Evolutionary conservation across 2,888 invertebrate species (phyloP).

Genomic region (Lasioglossum morio): DNA sequence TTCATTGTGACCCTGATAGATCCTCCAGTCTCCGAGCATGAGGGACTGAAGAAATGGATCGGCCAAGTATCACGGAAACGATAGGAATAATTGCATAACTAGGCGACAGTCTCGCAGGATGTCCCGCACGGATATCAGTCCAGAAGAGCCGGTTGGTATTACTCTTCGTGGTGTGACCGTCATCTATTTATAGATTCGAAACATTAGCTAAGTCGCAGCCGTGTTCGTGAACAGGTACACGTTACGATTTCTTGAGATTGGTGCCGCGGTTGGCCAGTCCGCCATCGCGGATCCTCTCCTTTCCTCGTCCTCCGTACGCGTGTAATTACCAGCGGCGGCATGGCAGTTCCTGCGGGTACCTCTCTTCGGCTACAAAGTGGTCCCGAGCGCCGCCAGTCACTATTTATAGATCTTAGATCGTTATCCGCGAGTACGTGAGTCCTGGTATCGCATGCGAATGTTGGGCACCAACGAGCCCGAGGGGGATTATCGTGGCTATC

Average conservation of each 20-base stretch:
- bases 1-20: neutral
- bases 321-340: constrained; percentile 52
- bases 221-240: constrained; percentile 58
- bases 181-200: constrained; percentile 69
- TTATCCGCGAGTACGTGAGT: constrained; percentile 56
- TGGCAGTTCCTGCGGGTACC: constrained; percentile 46
- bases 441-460: constrained; percentile 54
- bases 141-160: constrained; percentile 30
- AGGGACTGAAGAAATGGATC: neutral
- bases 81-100: constrained; percentile 50
- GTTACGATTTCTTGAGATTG: constrained; percentile 63
- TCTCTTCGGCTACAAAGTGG: constrained; percentile 54
- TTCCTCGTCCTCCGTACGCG: constrained; percentile 56
- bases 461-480: constrained; percentile 35
- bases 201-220: constrained; percentile 54
- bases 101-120: neutral
- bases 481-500: constrained; percentile 46
- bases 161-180: constrained; percentile 14
- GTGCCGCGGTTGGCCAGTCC: constrained; percentile 45
- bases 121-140: constrained; percentile 39
- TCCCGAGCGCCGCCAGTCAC: constrained; percentile 40
- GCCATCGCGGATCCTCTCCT: constrained; percentile 37
- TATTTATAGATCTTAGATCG: constrained; percentile 75
- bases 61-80: constrained; percentile 21
- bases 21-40: neutral